Evolutionary conservation across 92 coral and sea anemone species (phyloP).

Genomic region (Porites cylindrica): DNA sequence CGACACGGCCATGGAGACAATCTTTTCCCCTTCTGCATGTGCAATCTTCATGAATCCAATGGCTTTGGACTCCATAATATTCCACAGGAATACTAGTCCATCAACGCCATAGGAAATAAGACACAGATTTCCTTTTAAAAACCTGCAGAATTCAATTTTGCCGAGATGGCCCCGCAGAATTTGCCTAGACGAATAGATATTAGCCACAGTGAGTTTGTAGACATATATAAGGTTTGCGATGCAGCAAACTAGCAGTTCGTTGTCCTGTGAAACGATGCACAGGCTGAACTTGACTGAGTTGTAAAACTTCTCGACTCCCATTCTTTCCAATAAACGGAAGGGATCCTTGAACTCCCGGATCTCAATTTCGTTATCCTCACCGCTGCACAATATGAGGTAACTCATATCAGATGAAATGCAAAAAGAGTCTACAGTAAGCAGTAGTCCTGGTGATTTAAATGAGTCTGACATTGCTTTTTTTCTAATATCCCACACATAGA

Average conservation of each 20-base stretch:
- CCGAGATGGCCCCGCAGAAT: neutral
- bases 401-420: neutral
- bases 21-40: neutral
- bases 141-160: constrained; percentile 36
- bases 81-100: constrained; percentile 29
- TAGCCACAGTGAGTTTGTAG: neutral
- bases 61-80: constrained; percentile 21
- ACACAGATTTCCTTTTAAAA: constrained; percentile 35
- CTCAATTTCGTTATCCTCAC: neutral
- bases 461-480: neutral
- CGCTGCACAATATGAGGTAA: neutral
- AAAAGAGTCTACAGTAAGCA: neutral
- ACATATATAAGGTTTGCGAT: neutral
- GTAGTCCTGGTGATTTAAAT: neutral
- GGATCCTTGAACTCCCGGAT: neutral
- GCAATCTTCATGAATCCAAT: constrained; percentile 2
- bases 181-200: neutral
- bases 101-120: constrained; percentile 29
- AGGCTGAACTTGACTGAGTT: neutral
- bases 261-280: neutral
- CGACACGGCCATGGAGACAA: neutral
- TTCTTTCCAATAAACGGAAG: neutral
- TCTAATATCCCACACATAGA: constrained; percentile 19
- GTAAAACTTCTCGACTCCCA: neutral
- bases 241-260: neutral